Base-by-base conservation (phyloP, 2,888 invertebrate genomes). In the Ornithoptera priamus region DNA sequence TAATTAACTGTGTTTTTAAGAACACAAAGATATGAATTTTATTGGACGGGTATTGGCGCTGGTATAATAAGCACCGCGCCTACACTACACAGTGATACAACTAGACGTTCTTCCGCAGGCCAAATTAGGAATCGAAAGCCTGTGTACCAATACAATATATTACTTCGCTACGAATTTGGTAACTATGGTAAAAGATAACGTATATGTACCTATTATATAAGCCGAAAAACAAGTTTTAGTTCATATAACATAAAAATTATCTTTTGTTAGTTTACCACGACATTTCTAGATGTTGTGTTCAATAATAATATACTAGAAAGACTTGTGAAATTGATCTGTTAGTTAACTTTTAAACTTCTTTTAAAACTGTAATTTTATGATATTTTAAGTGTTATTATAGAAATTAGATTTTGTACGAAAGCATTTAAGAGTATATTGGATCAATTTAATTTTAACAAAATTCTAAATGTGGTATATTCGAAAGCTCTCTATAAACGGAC, bases 111-210 rank as follows among this genome's bases (percentile, higher is more conserved):
- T 66, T 64, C 60, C 60, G 61, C 36, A 22, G 59, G 46, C 67
- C 70, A 70, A 63, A 70, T 70, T 67, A 56, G 70, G 67, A 30
- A 15, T 56, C 53, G 57, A 63, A 62, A 67, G 53, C 67, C 59
- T n/a, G 53, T 50, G 67, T 24, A 59, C 59, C 59, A 20, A 64
- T 56, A 67, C 46, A 20, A 64, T 61, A 66, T 59, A 56, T 70
- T 50, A 42, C 63, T 59, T 63, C 22, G 10, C 15, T 18, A 63
- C 62, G 18, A 24, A 63, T 67, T 56, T 64, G 24, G 59, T 57
- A 18, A 57, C 57, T 6, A 57, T 57, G 4, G 20, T 20, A 57
- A 18, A 57, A 20, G 57, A 50, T 39, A 39, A 5, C 6, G 10
- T 39, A 7, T 39, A 39, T 18, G 50, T 50, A 50, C 50, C 50